Conservation (phyloP, 2,888 invertebrate species). For the Sclerodermus sp. region DNA sequence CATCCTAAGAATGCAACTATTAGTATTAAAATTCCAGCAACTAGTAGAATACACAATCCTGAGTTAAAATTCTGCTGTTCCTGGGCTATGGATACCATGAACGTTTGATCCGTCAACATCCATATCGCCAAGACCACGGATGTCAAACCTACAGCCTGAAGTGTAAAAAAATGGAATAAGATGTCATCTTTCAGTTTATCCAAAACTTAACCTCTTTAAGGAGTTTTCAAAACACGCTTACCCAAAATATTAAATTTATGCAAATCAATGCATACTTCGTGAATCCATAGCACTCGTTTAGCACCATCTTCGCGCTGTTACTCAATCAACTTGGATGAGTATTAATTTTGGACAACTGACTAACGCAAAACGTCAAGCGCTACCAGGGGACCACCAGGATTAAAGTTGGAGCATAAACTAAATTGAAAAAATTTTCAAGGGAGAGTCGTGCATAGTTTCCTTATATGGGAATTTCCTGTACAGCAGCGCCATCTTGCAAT, state of each 20-base stretch:
- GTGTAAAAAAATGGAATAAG: slow-evolving; percentile 27
- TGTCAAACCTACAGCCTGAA: slow-evolving; percentile 72
- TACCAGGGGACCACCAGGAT: too few species aligned
- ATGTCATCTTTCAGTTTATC: too few species aligned
- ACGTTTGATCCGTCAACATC: slow-evolving; percentile 76
- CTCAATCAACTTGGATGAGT: too few species aligned
- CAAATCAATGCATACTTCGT: slow-evolving; percentile 74
- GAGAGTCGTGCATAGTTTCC: too few species aligned
- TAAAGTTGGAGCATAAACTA: too few species aligned
- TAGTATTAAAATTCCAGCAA: slow-evolving; percentile 72
- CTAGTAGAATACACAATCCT: slow-evolving; percentile 73
- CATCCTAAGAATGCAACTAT: slow-evolving; percentile 81
- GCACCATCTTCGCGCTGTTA: slow-evolving; percentile 67
- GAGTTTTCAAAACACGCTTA: slow-evolving; percentile 56
- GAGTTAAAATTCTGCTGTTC: slow-evolving; percentile 67
- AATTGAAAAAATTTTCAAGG: too few species aligned
- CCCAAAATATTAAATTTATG: slow-evolving; percentile 75
- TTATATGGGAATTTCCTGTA: too few species aligned
- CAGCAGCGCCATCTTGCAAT: too few species aligned
- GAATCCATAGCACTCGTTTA: slow-evolving; percentile 71
- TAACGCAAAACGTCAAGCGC: too few species aligned
- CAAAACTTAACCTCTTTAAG: too few species aligned
- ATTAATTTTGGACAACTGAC: too few species aligned
- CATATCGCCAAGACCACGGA: slow-evolving; percentile 73
- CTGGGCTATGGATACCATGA: slow-evolving; percentile 71